phyloP scores from a whole-genome alignment of 2,888 invertebrate genomes.

The Drosophila diplacantha region DNA sequence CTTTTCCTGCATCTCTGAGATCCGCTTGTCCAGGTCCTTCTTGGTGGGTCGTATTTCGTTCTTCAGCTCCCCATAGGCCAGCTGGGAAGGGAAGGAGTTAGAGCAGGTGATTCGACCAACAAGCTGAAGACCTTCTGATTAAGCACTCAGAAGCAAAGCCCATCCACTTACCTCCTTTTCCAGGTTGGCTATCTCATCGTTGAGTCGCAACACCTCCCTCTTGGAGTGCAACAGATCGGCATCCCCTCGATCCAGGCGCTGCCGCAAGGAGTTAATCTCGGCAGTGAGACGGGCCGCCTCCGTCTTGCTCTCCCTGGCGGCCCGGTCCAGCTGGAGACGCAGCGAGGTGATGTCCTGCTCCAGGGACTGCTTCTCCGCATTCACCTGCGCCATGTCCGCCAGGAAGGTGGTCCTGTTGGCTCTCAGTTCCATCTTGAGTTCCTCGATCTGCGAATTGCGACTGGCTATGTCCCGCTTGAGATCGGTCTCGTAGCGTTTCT shows the following conservation, averaged over 20 bases:
- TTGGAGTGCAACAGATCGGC: constrained; percentile 88
- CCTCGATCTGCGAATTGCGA: constrained; percentile 86
- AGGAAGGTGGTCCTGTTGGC: constrained; percentile 84
- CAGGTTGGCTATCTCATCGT: constrained; percentile 86
- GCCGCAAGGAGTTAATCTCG: constrained; percentile 85
- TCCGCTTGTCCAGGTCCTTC: constrained; percentile 85
- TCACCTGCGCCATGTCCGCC: constrained; percentile 86
- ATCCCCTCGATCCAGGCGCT: constrained; percentile 86
- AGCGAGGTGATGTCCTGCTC: constrained; percentile 88
- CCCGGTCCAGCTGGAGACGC: constrained; percentile 83
- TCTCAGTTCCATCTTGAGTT: constrained; percentile 87
- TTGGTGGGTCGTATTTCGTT: constrained; percentile 82
- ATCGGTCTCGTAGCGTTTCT: constrained; percentile 86
- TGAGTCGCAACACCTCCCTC: constrained; percentile 86
- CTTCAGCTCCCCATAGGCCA: constrained; percentile 81
- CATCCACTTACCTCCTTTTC: constrained; percentile 85
- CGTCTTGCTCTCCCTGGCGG: constrained; percentile 86
- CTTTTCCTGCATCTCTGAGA: constrained; percentile 89
- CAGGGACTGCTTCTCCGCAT: constrained; percentile 87
- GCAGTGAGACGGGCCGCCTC: constrained; percentile 86
- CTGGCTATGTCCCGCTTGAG: constrained; percentile 87
- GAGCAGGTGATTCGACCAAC: not conserved
- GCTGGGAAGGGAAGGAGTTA: constrained; percentile 72
- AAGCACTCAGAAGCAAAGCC: no score
- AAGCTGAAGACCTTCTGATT: not conserved